Evolutionary conservation across 2,797 vertebrate genomes (phyloP), one percentile per base, ranked within the genome.

Genomic region (Corythornis leucogaster): DNA sequence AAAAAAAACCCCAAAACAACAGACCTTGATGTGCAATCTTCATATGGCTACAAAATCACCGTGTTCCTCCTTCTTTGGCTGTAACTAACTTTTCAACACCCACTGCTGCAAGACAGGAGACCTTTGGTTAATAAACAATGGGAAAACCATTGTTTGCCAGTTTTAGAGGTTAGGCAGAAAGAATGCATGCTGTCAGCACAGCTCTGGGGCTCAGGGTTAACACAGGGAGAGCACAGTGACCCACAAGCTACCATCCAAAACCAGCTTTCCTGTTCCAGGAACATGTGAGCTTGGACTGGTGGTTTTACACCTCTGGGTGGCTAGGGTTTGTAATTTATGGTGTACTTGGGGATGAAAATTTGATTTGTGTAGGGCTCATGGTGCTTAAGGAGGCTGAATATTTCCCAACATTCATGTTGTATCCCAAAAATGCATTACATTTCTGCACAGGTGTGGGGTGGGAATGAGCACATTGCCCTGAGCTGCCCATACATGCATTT

Each of bases 101-200:
- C 50, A 11, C 61, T 24, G 42, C 78, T 59, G 71, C 33, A n/a
- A 80, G 76, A 79, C 11, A 8, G 19, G 55, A 57, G 55, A 53
- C 33, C 59, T 94, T 75, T 85, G 63, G 90, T 88, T 96, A 92
- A 90, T 94, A 95, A 97, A 94, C 96, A 96, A 95, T 97, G 91
- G 93, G 53, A 55, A 85, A 80, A 13, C 91, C 84, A 97, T 97
- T 97, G 97, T 97, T 94, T 66, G 81, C 86, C 31, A 86, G 90
- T 76, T 93, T 87, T 85, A 73, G 90, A 79, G 76, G 55, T 54
- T 59, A 51, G 82, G 90, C 91, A 92, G 90, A 78, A 93, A 86
- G 94, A 94, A 95, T 70, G 67, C 33, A 42, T 30, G 5, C 54
- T 86, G 78, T 53, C 70, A 75, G 38, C n/a, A 5, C 28, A 40